A percentile compares a stretch with the other conserved stretches of the same genome.
Evolutionary conservation across 2,113 vertebrate species (phyloP).

Genomic region (Tinamus guttatus): DNA sequence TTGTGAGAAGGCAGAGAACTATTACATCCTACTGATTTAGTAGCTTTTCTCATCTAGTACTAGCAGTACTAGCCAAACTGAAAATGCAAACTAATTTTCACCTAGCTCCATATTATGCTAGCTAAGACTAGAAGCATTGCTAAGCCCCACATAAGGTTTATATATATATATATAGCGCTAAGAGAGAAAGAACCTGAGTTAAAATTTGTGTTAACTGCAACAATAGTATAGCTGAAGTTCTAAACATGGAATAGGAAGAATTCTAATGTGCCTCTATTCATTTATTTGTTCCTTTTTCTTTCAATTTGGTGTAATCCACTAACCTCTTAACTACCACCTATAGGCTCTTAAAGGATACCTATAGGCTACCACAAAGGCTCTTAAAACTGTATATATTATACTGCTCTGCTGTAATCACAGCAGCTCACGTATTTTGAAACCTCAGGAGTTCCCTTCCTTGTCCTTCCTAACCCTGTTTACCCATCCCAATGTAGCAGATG

Average conservation of each 20-base stretch:
- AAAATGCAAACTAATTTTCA: not conserved
- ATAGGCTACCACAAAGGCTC: not conserved
- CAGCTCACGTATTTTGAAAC: not conserved
- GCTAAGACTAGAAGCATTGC: not conserved
- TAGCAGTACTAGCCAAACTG: not conserved
- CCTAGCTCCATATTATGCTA: not conserved
- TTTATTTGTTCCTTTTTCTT: not conserved
- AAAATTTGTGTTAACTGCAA: not conserved
- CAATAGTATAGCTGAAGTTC: not conserved
- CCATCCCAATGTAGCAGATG: not conserved
- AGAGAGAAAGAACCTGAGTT: not conserved
- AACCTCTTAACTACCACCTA: not conserved
- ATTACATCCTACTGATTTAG: not conserved
- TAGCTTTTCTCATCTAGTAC: not conserved
- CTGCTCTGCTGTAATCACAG: not conserved
- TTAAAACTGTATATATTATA: too few relatives aligned
- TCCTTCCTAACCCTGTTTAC: not conserved
- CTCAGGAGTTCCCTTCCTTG: not conserved
- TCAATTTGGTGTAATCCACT: not conserved
- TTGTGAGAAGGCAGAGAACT: not conserved
- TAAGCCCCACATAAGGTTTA: not conserved
- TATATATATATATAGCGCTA: fast-evolving
- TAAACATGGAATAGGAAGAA: too few relatives aligned
- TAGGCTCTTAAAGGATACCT: too few relatives aligned
- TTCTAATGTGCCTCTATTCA: not conserved